These are phyloP conservation scores for Drosophila formosana DNA, from an alignment of 2,888 invertebrate species.

Conservation along the genomic window DNA sequence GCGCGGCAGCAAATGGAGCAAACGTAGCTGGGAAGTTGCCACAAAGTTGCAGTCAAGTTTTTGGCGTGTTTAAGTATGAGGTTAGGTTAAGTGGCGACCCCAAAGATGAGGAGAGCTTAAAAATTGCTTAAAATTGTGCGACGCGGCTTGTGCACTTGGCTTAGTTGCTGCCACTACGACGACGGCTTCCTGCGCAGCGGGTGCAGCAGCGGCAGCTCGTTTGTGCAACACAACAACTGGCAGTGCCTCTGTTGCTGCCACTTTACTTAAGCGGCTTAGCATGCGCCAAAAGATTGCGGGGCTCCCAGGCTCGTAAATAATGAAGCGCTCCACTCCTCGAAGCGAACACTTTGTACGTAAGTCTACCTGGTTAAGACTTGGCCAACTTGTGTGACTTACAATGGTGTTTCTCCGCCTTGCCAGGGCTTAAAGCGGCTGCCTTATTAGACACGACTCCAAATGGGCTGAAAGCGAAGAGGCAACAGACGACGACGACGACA, in stretches of 20 bases:
- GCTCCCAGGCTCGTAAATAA: conserved; percentile 51
- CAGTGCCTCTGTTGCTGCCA: conserved; percentile 37
- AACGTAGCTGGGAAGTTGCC: conserved; percentile 14
- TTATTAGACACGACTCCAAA: conserved; percentile 27
- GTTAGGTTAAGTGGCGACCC: conserved; percentile 54
- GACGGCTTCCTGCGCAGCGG: conserved; percentile 61
- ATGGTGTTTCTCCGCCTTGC: conserved; percentile 1
- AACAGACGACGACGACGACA: not conserved
- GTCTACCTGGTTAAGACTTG: conserved; percentile 7
- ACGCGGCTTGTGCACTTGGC: conserved; percentile 34
- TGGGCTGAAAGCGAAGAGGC: not conserved
- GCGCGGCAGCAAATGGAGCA: not conserved
- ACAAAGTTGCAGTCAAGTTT: conserved; percentile 17
- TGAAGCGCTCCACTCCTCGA: conserved; percentile 30
- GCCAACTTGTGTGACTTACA: conserved; percentile 24
- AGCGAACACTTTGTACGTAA: not conserved
- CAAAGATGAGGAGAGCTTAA: conserved; percentile 47
- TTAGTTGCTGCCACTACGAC: conserved; percentile 1
- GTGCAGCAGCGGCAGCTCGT: conserved; percentile 21
- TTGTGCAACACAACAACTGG: conserved; percentile 29
- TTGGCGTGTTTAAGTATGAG: conserved; percentile 30
- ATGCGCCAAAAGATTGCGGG: conserved; percentile 55
- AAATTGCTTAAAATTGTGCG: conserved; percentile 44
- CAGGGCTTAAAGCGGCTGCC: conserved; percentile 16
- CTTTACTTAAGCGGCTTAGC: conserved; percentile 67